phyloP scores from a whole-genome alignment of 2,888 invertebrate species.

The Osedax frankpressi region DNA sequence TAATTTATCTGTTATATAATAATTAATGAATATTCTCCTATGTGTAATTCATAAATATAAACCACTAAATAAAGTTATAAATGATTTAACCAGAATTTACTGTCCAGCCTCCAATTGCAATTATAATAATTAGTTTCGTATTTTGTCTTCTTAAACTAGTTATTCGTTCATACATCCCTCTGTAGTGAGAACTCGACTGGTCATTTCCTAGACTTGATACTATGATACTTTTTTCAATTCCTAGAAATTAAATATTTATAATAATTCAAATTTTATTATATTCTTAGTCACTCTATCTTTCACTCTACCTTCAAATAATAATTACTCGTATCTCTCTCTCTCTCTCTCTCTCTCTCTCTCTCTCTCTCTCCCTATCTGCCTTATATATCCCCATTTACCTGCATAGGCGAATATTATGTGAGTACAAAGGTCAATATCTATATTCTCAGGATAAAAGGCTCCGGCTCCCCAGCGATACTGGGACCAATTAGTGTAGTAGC shows the following conservation, averaged over 20 bases:
- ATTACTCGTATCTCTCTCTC: too few species aligned
- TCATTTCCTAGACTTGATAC: slow-evolving; percentile 11
- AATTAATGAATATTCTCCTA: too few species aligned
- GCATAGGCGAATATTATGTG: slow-evolving; percentile 93
- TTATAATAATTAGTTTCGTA: slow-evolving; percentile 30
- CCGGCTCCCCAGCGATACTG: slow-evolving; percentile 83
- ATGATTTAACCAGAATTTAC: slow-evolving; percentile 17
- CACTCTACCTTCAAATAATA: too few species aligned
- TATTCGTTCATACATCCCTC: slow-evolving; percentile 29
- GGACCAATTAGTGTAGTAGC: slow-evolving; percentile 97
- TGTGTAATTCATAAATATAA: background rate
- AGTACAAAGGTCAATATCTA: slow-evolving; percentile 83
- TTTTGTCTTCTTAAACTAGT: slow-evolving; percentile 30
- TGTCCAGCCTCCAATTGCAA: slow-evolving; percentile 38
- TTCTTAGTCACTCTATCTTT: too few species aligned
- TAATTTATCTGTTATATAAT: slow-evolving; percentile 30
- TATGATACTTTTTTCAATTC: background rate
- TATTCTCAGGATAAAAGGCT: slow-evolving; percentile 83
- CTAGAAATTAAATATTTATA: slow-evolving; percentile 1
- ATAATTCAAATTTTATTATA: too few species aligned
- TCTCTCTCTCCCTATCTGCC: too few species aligned
- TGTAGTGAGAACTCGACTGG: background rate
- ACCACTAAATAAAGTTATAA: background rate
- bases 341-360: too few species aligned
- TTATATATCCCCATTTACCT: too few species aligned